A percentile compares a stretch with the other conserved stretches of the same genome.
phyloP scores from a whole-genome alignment of 1,140 invertebrate species.

The Episyrphus balteatus region DNA sequence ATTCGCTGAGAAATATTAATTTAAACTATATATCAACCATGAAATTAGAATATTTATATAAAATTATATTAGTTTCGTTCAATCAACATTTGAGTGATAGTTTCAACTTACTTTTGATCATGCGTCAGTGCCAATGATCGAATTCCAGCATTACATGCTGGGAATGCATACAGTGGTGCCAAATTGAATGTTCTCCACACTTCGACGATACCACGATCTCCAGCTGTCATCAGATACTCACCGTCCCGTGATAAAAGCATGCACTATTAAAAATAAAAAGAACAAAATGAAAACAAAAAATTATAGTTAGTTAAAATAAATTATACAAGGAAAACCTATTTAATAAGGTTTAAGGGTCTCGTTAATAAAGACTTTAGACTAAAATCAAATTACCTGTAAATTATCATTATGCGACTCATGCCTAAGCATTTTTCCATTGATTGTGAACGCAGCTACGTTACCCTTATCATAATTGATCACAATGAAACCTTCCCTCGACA shows the following conservation, averaged over 20 bases:
- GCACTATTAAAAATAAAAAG: constrained; percentile 53
- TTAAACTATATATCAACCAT: too few species aligned
- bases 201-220: constrained; percentile 93
- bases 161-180: constrained; percentile 92
- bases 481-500: constrained; percentile 93
- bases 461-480: constrained; percentile 87
- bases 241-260: constrained; percentile 91
- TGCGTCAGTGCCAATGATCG: constrained; percentile 87
- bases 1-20: too few species aligned
- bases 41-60: too few species aligned
- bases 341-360: too few species aligned
- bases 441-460: constrained; percentile 84
- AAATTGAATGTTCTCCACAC: constrained; percentile 97
- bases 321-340: background rate
- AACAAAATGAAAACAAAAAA: constrained; percentile 8
- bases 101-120: constrained; percentile 81
- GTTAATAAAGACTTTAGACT: too few species aligned
- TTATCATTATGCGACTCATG: constrained; percentile 89
- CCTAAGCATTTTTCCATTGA: constrained; percentile 78
- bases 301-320: constrained; percentile 1
- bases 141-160: constrained; percentile 88
- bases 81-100: background rate
- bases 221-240: constrained; percentile 94
- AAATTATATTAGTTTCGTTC: too few species aligned
- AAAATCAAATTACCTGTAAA: constrained; percentile 61